These are phyloP conservation scores for Pyrochroa serraticornis DNA, from an alignment of 2,888 invertebrate species.

Conservation along the genomic window DNA sequence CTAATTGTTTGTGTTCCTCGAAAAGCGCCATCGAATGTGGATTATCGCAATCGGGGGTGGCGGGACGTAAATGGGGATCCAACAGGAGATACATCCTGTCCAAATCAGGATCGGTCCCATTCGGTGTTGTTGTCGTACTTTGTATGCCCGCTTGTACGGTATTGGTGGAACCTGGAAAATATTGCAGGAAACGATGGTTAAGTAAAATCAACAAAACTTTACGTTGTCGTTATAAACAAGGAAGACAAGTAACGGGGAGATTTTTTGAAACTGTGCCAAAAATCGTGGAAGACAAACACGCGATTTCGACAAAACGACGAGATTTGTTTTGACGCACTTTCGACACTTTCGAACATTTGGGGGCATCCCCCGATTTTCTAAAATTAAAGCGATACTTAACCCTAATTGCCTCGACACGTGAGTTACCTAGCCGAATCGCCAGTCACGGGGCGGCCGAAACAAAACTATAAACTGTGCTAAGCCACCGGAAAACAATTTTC, in stretches of 20 bases:
- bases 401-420: too few species aligned
- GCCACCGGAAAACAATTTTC: too few species aligned
- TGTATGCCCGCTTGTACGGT: conserved; percentile 48
- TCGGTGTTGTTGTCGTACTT: conserved; percentile 42
- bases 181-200: too few species aligned
- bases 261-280: conserved; percentile 22
- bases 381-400: too few species aligned
- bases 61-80: conserved; percentile 82
- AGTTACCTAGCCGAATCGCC: too few species aligned
- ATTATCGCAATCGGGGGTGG: conserved; percentile 78
- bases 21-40: conserved; percentile 84
- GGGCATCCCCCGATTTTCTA: neutral
- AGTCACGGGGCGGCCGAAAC: too few species aligned
- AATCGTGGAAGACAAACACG: conserved; percentile 22
- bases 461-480: too few species aligned
- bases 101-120: conserved; percentile 60
- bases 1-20: conserved; percentile 86
- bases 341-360: conserved; percentile 9
- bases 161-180: conserved; percentile 42
- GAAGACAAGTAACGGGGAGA: conserved; percentile 7
- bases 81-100: conserved; percentile 78
- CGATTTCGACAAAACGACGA: conserved; percentile 3
- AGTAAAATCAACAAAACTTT: conserved; percentile 10
- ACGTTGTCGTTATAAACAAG: conserved; percentile 21
- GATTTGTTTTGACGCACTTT: conserved; percentile 13